These are phyloP conservation scores for Hartigia nigra DNA, from an alignment of 2,888 invertebrate genomes.

Conservation along the genomic window DNA sequence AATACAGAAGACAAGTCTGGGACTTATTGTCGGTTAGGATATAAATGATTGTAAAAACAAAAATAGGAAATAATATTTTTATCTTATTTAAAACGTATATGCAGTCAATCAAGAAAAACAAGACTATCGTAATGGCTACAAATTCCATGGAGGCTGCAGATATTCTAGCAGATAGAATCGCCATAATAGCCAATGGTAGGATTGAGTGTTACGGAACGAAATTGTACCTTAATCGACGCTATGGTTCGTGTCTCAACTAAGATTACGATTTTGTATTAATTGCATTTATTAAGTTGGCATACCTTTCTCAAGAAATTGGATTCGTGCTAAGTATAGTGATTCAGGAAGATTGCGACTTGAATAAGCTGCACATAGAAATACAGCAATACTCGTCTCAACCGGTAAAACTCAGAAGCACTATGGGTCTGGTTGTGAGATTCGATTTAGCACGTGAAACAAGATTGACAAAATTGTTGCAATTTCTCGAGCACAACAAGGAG, in stretches of 20 bases:
- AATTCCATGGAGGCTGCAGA: slow-evolving; percentile 40
- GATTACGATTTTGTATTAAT: not conserved
- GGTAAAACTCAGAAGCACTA: slow-evolving; percentile 28
- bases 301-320: slow-evolving; percentile 24
- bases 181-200: slow-evolving; percentile 34
- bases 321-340: slow-evolving; percentile 28
- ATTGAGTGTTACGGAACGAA: slow-evolving; percentile 39
- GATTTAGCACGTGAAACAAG: slow-evolving; percentile 26
- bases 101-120: slow-evolving; percentile 27
- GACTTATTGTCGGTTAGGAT: slow-evolving; percentile 27
- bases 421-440: slow-evolving; percentile 33
- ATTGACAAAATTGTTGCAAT: slow-evolving; percentile 38
- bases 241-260: slow-evolving; percentile 18
- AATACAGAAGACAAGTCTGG: slow-evolving; percentile 31
- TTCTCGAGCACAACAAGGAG: slow-evolving; percentile 28
- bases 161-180: slow-evolving; percentile 36
- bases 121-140: slow-evolving; percentile 37
- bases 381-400: slow-evolving; percentile 29
- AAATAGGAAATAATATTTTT: not conserved
- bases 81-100: not conserved
- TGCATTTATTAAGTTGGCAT: not conserved
- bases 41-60: not conserved
- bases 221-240: slow-evolving; percentile 37
- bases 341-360: slow-evolving; percentile 25
- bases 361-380: slow-evolving; percentile 20